A percentile compares a stretch with the other conserved stretches of the same genome.
Evolutionary conservation across 2,888 invertebrate species (phyloP).

Genomic region (Noctua janthina): DNA sequence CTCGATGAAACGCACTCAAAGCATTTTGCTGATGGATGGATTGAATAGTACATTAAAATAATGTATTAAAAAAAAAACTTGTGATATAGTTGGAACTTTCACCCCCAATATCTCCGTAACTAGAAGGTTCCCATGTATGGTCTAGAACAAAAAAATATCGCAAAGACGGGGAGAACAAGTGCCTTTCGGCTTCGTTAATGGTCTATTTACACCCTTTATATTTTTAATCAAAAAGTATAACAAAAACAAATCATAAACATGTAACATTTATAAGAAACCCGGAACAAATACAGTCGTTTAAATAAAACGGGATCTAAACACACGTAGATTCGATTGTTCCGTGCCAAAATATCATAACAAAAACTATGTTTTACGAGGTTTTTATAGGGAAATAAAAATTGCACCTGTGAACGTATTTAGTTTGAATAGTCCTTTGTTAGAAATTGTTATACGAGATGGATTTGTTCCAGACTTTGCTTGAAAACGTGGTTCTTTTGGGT

Average conservation of each 20-base stretch:
- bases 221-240: background rate
- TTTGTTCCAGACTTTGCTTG: background rate
- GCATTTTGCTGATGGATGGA: no score
- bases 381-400: conserved; percentile 63
- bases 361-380: conserved; percentile 51
- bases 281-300: conserved; percentile 23
- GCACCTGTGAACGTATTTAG: conserved; percentile 57
- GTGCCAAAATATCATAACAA: conserved; percentile 46
- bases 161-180: no score
- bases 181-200: no score
- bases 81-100: no score
- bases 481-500: background rate
- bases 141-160: no score
- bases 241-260: conserved; percentile 10
- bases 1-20: no score
- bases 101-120: no score
- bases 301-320: conserved; percentile 34
- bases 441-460: background rate
- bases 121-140: no score
- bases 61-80: no score
- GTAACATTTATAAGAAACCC: background rate
- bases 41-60: no score
- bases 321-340: conserved; percentile 30
- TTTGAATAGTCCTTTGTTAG: conserved; percentile 40
- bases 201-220: no score